These are phyloP conservation scores for Galleria mellonella DNA, from an alignment of 1,140 invertebrate species.

Conservation along the genomic window DNA sequence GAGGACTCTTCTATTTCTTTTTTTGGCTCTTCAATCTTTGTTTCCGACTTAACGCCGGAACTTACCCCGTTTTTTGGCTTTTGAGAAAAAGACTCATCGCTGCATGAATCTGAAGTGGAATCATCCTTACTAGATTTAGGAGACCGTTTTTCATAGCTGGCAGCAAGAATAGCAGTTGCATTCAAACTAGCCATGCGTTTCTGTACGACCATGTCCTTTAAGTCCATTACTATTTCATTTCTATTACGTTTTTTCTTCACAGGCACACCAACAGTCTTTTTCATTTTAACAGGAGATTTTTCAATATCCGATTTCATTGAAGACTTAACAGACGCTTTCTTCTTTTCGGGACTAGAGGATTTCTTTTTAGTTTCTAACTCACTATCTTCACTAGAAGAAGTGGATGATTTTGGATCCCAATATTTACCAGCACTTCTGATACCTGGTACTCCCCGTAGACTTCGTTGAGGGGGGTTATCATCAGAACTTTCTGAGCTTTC, in stretches of 20 bases:
- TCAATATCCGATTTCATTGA: conserved; percentile 63
- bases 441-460: conserved; percentile 82
- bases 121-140: conserved; percentile 75
- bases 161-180: conserved; percentile 92
- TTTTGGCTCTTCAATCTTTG: conserved; percentile 76
- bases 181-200: conserved; percentile 95
- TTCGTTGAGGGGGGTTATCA: conserved; percentile 73
- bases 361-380: conserved; percentile 65
- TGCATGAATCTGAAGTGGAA: conserved; percentile 69
- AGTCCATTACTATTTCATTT: conserved; percentile 85
- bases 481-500: conserved; percentile 68
- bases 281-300: conserved; percentile 57
- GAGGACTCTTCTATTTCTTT: conserved; percentile 72
- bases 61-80: conserved; percentile 66
- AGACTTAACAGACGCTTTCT: conserved; percentile 47
- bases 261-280: conserved; percentile 50
- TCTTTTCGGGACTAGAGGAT: conserved; percentile 41
- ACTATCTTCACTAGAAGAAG: conserved; percentile 74
- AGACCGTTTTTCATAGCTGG: conserved; percentile 88
- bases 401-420: conserved; percentile 84
- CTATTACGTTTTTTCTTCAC: conserved; percentile 68
- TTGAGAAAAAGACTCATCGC: conserved; percentile 71
- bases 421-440: conserved; percentile 86
- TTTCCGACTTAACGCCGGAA: conserved; percentile 69
- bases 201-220: conserved; percentile 90